Evolutionary conservation across 2,888 invertebrate genomes (phyloP).

Genomic region (Drosophila engyochracea): DNA sequence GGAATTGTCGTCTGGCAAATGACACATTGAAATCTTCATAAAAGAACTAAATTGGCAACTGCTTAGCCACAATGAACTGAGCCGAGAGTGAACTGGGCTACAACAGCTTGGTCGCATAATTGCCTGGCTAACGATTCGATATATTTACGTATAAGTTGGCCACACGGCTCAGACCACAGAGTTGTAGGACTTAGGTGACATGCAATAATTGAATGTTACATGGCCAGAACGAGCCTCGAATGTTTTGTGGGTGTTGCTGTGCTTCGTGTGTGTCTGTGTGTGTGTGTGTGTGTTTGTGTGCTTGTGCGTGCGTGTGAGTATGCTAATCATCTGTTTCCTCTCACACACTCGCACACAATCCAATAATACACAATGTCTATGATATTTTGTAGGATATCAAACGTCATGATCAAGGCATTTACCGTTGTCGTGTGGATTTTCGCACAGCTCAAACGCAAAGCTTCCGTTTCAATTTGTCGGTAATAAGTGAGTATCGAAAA

Average conservation of each 20-base stretch:
- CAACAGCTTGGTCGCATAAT: conserved; percentile 19
- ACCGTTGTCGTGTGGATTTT: conserved; percentile 96
- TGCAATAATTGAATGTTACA: conserved; percentile 75
- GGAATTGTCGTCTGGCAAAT: conserved; percentile 2
- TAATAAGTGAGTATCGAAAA: conserved; percentile 90
- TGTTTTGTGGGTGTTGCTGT: conserved; percentile 12
- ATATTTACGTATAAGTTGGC: conserved; percentile 18
- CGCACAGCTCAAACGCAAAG: conserved; percentile 95
- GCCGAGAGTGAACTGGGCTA: neutral
- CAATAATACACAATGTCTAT: conserved; percentile 45
- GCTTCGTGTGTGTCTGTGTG: neutral
- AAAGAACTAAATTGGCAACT: neutral
- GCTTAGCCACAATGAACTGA: conserved; percentile 9
- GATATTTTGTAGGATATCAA: conserved; percentile 88
- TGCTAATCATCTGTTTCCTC: conserved; percentile 72
- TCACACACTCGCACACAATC: conserved; percentile 18
- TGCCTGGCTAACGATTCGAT: conserved; percentile 18
- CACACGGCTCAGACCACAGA: conserved; percentile 41
- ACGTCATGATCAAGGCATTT: conserved; percentile 94
- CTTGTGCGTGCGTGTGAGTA: conserved; percentile 29
- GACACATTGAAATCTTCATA: conserved; percentile 8
- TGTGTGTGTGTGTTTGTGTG: neutral
- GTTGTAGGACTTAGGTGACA: conserved; percentile 56
- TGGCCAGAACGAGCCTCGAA: conserved; percentile 25
- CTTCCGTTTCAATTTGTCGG: conserved; percentile 95